A percentile compares a stretch with the other conserved stretches of the same genome.
These are phyloP conservation scores for Upupa epops DNA, from an alignment of 2,113 vertebrate species.

Conservation along the genomic window DNA sequence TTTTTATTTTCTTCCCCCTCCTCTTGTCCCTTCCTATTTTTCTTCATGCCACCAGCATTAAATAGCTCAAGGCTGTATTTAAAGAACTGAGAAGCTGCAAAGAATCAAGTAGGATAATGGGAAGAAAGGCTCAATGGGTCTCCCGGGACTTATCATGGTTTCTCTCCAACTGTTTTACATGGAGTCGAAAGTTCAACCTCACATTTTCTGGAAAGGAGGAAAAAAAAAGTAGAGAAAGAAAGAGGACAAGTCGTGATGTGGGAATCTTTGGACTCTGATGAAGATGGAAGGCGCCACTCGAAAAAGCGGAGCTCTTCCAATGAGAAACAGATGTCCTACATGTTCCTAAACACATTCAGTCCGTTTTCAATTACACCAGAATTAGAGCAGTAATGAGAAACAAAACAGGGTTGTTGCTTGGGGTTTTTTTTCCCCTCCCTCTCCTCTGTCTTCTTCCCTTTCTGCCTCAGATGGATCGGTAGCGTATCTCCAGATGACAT, in stretches of 20 bases:
- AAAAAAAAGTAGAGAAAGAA: neutral
- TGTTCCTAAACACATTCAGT: constrained; percentile 59
- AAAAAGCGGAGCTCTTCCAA: constrained; percentile 56
- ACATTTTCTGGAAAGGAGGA: constrained; percentile 43
- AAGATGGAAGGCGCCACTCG: constrained; percentile 69
- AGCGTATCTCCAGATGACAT: constrained; percentile 34
- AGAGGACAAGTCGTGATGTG: constrained; percentile 68
- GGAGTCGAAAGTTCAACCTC: constrained; percentile 73
- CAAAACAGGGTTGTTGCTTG: constrained; percentile 39
- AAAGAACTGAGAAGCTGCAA: constrained; percentile 41
- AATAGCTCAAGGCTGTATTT: constrained; percentile 38
- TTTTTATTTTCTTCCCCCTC: neutral
- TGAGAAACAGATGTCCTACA: constrained; percentile 72
- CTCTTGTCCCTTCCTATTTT: neutral
- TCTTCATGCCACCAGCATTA: constrained; percentile 36
- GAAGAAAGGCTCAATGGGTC: constrained; percentile 50
- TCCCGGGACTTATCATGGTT: constrained; percentile 35
- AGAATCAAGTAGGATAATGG: constrained; percentile 67
- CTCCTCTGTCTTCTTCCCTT: neutral
- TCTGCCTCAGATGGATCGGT: constrained; percentile 17
- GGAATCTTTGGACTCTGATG: constrained; percentile 71
- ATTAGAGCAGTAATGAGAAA: constrained; percentile 68
- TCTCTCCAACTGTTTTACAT: constrained; percentile 66
- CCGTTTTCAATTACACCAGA: constrained; percentile 69
- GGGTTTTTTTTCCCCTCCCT: neutral